Conservation (phyloP, 2,113 vertebrate genomes). For the Poeciliopsis prolifica region DNA sequence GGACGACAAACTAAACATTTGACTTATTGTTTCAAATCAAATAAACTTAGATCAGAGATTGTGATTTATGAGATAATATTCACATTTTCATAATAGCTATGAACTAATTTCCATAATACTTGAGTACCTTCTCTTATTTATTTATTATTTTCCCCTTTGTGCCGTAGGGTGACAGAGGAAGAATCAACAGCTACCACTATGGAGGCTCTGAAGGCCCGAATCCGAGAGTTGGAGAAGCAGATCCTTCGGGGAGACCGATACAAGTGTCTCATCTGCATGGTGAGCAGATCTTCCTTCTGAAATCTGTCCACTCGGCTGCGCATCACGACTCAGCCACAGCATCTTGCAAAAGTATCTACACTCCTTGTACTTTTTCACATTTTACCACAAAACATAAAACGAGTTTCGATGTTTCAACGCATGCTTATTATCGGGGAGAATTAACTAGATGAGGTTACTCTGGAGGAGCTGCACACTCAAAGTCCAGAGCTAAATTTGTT, state of each 20-base stretch:
- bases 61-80: too few relatives aligned
- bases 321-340: too few relatives aligned
- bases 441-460: too few relatives aligned
- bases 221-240: conserved; percentile 98
- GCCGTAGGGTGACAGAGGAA: conserved; percentile 94
- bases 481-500: not conserved
- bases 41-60: too few relatives aligned
- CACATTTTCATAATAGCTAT: not conserved
- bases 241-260: conserved; percentile 97
- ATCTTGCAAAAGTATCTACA: not conserved
- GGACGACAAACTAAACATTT: too few relatives aligned
- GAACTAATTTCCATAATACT: not conserved
- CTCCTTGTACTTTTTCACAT: not conserved
- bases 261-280: conserved; percentile 99
- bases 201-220: conserved; percentile 98
- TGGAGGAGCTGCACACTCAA: not conserved
- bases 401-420: too few relatives aligned
- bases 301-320: not conserved
- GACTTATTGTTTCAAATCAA: too few relatives aligned
- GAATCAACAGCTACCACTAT: conserved; percentile 97
- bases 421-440: too few relatives aligned
- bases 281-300: conserved; percentile 73
- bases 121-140: not conserved
- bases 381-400: too few relatives aligned
- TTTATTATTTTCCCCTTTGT: not conserved